These are phyloP conservation scores for Nasonovia ribisnigri DNA, from an alignment of 2,888 invertebrate species.

Conservation along the genomic window DNA sequence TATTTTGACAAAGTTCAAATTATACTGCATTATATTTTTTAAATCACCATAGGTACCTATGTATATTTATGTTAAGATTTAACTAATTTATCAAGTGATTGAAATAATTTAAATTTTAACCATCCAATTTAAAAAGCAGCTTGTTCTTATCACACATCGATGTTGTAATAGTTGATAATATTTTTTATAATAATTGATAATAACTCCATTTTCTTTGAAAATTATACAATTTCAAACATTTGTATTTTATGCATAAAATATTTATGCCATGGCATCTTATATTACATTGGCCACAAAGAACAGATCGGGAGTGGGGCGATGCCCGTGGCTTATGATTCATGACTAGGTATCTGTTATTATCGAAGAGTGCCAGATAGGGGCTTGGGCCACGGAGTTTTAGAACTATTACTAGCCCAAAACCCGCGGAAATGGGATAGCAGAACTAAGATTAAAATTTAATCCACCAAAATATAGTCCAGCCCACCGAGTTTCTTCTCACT, in stretches of 20 bases:
- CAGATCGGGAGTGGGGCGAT: background rate
- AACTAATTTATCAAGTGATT: background rate
- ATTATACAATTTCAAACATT: background rate
- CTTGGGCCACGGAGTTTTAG: too few species aligned
- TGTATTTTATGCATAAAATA: too few species aligned
- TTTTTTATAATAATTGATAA: background rate
- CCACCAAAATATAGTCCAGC: too few species aligned
- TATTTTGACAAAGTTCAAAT: too few species aligned
- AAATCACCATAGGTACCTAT: too few species aligned
- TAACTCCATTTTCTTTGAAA: background rate
- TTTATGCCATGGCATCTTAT: too few species aligned
- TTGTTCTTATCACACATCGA: background rate
- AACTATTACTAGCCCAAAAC: too few species aligned
- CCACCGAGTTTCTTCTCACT: too few species aligned
- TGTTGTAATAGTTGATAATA: background rate
- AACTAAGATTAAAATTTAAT: too few species aligned
- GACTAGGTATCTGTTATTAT: background rate
- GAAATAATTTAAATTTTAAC: background rate
- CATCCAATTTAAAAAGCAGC: background rate
- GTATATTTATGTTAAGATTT: background rate
- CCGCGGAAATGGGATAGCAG: too few species aligned
- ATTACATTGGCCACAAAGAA: background rate
- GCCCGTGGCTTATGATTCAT: background rate
- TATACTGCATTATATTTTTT: too few species aligned
- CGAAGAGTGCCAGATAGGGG: too few species aligned